Percentiles rank a stretch among this genome's conserved stretches.
These are phyloP conservation scores for Ceuthmochares aereus DNA, from an alignment of 2,113 vertebrate species.

Conservation along the genomic window DNA sequence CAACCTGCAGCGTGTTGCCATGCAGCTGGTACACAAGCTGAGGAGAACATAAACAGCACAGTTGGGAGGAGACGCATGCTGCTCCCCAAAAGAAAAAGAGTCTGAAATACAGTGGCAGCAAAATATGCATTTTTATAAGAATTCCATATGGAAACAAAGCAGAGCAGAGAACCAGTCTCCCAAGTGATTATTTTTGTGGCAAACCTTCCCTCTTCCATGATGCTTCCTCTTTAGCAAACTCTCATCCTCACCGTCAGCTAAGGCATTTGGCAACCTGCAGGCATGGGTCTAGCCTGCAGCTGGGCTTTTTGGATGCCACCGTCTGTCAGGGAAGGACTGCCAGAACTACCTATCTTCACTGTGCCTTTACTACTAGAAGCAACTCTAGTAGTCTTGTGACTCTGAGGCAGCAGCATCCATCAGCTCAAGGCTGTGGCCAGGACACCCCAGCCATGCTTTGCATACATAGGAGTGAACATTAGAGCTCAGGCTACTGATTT, in stretches of 20 bases:
- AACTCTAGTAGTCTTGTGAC: neutral
- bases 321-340: neutral
- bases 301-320: neutral
- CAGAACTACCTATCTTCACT: neutral
- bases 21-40: slow-evolving; percentile 16
- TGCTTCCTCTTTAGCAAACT: neutral
- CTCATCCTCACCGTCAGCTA: neutral
- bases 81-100: neutral
- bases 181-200: neutral
- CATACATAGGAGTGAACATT: neutral
- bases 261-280: neutral
- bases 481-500: neutral
- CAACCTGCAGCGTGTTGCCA: slow-evolving; percentile 16
- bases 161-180: neutral
- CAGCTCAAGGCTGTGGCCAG: neutral
- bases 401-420: neutral
- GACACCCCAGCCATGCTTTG: neutral
- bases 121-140: neutral
- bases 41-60: slow-evolving; percentile 9
- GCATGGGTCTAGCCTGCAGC: neutral
- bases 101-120: neutral
- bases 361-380: neutral
- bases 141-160: neutral
- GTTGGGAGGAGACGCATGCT: neutral
- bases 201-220: neutral